A percentile compares a stretch with the other conserved stretches of the same genome.
Evolutionary conservation across 2,113 vertebrate genomes (phyloP).

Genomic region (Syrrhaptes paradoxus): DNA sequence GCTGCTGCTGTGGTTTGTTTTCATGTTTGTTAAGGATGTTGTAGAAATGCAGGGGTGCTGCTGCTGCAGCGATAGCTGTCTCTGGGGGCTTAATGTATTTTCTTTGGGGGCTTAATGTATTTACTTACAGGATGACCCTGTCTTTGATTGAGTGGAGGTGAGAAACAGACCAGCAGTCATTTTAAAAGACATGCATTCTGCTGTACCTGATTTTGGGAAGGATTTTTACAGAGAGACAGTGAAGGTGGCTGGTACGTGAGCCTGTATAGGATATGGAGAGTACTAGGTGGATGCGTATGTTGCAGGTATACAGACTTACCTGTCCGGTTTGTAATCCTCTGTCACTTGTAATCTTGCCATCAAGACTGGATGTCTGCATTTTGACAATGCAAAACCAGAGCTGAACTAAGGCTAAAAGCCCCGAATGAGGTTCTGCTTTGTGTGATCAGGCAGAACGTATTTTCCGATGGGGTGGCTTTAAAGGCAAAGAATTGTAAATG

Average conservation of each 20-base stretch:
- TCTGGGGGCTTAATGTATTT: background rate
- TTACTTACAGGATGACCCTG: background rate
- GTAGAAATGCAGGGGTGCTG: background rate
- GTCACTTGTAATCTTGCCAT: rapidly evolving
- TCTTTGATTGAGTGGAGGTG: background rate
- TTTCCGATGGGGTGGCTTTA: background rate
- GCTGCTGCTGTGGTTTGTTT: background rate
- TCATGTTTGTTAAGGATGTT: background rate
- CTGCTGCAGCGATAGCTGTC: background rate
- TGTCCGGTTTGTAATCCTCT: background rate
- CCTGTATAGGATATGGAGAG: background rate
- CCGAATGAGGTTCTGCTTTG: background rate
- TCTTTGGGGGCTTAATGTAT: background rate
- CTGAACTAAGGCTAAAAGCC: background rate
- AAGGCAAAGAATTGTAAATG: background rate
- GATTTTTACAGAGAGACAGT: background rate
- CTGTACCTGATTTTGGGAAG: background rate
- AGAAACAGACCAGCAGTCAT: background rate
- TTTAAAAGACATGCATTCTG: background rate
- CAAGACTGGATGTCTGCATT: background rate
- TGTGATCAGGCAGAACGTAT: background rate
- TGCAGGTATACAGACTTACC: background rate
- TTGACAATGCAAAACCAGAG: background rate
- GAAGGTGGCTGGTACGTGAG: background rate
- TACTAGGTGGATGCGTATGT: background rate